Conservation (phyloP, 64 coral and sea anemone genomes). For the Montipora cactus region DNA sequence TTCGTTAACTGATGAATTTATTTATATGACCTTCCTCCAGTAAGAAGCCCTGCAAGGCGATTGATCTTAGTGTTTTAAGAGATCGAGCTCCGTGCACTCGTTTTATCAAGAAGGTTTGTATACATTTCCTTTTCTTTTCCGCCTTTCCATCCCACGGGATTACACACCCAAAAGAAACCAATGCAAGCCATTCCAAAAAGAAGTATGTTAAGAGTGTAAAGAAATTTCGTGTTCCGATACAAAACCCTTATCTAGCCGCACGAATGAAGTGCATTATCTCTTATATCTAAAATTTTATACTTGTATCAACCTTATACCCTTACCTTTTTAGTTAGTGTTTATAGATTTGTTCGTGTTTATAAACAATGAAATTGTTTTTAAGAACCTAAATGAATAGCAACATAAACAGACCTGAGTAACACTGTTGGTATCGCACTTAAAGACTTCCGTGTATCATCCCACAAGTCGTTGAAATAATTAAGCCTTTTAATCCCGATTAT, state of each 20-base stretch:
- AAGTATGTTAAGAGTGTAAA: too few relatives aligned
- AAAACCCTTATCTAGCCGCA: not conserved
- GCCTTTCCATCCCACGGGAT: slow-evolving; percentile 31
- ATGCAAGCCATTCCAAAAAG: not conserved
- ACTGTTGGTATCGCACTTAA: not conserved
- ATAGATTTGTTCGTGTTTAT: slow-evolving; percentile 3
- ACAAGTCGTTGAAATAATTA: not conserved
- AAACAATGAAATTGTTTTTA: not conserved
- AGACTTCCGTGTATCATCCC: slow-evolving; percentile 20
- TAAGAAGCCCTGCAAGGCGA: too few relatives aligned
- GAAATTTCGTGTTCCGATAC: too few relatives aligned
- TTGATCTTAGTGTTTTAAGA: not conserved
- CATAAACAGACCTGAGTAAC: not conserved
- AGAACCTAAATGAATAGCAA: not conserved
- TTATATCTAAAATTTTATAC: too few relatives aligned
- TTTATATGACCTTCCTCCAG: not conserved
- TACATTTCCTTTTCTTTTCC: not conserved
- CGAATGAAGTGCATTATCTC: too few relatives aligned
- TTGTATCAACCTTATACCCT: too few relatives aligned
- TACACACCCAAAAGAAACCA: slow-evolving; percentile 31
- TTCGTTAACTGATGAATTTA: too few relatives aligned
- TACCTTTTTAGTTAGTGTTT: not conserved
- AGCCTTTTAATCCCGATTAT: slow-evolving; percentile 1
- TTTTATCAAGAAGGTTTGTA: not conserved
- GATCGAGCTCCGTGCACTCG: not conserved